Percentiles rank a stretch among this genome's conserved stretches.
phyloP scores from a whole-genome alignment of 2,888 invertebrate species.

The Ischnura elegans region DNA sequence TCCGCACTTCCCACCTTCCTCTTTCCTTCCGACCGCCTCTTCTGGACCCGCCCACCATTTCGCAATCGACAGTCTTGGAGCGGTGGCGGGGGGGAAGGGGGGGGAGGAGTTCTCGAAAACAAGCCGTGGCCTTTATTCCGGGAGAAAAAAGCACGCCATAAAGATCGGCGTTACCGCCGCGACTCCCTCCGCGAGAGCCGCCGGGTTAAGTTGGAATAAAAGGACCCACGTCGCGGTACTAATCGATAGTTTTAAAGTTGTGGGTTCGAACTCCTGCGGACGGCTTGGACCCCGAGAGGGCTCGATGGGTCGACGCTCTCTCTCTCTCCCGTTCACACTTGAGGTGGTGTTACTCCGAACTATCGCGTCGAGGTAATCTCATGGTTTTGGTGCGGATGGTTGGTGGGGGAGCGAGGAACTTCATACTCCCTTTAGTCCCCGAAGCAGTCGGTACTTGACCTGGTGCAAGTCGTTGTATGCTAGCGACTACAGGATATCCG shows the following conservation, averaged over 20 bases:
- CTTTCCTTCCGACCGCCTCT: not conserved
- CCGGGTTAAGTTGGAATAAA: slow-evolving; percentile 16
- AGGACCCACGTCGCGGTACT: not conserved
- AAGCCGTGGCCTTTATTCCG: slow-evolving; percentile 11
- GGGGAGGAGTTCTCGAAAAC: not conserved
- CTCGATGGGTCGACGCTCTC: not conserved
- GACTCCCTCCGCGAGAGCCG: not conserved
- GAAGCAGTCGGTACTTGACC: too few species aligned
- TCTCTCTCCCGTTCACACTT: not conserved
- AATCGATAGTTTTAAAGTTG: slow-evolving; percentile 64
- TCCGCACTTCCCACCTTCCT: not conserved
- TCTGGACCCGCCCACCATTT: not conserved
- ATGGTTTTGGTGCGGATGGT: not conserved
- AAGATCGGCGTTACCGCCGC: slow-evolving; percentile 40
- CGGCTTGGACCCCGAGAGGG: slow-evolving; percentile 3
- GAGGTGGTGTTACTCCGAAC: not conserved
- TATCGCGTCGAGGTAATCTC: not conserved
- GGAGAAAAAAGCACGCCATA: slow-evolving; percentile 31
- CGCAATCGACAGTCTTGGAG: not conserved
- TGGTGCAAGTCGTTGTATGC: too few species aligned
- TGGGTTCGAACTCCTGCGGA: slow-evolving; percentile 52
- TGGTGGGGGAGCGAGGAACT: not conserved
- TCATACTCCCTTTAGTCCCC: too few species aligned
- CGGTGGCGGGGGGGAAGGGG: not conserved
- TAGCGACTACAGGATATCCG: too few species aligned